Percentiles rank a stretch among this genome's conserved stretches.
Evolutionary conservation across 2,113 vertebrate genomes (phyloP).

Genomic region (Athene cunicularia): DNA sequence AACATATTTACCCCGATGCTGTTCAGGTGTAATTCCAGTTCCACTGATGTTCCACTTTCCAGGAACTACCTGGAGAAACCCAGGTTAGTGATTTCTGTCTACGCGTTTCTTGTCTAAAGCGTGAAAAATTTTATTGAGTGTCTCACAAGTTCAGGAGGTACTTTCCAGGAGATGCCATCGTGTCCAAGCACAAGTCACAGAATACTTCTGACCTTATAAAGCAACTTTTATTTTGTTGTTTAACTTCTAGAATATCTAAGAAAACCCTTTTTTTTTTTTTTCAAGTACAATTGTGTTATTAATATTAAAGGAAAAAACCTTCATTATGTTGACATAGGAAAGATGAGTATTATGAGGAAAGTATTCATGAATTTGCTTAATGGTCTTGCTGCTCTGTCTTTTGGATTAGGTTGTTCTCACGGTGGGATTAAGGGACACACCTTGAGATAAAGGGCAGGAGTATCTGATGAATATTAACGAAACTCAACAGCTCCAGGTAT

Average conservation of each 20-base stretch:
- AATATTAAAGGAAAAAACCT: not conserved
- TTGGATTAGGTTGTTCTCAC: constrained; percentile 10
- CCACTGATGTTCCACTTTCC: not conserved
- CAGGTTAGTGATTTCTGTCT: not conserved
- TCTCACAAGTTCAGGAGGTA: not conserved
- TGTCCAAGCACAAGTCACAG: not conserved
- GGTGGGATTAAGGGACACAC: constrained; percentile 27
- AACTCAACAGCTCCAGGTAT: not conserved
- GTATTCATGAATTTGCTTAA: constrained; percentile 56
- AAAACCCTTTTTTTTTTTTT: not conserved
- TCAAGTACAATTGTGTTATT: constrained; percentile 2
- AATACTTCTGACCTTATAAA: not conserved
- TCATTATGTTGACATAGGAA: constrained; percentile 33
- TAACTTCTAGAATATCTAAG: not conserved
- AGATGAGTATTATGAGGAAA: not conserved
- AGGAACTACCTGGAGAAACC: not conserved
- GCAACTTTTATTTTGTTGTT: not conserved
- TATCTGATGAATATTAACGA: constrained; percentile 38
- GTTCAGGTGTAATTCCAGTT: not conserved
- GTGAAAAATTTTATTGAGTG: not conserved
- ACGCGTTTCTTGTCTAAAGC: not conserved
- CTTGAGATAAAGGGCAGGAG: not conserved
- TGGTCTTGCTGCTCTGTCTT: not conserved
- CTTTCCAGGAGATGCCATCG: not conserved
- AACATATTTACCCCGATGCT: not conserved